Evolutionary conservation across 2,888 invertebrate species (phyloP).

Genomic region (Epicampocera succincta): DNA sequence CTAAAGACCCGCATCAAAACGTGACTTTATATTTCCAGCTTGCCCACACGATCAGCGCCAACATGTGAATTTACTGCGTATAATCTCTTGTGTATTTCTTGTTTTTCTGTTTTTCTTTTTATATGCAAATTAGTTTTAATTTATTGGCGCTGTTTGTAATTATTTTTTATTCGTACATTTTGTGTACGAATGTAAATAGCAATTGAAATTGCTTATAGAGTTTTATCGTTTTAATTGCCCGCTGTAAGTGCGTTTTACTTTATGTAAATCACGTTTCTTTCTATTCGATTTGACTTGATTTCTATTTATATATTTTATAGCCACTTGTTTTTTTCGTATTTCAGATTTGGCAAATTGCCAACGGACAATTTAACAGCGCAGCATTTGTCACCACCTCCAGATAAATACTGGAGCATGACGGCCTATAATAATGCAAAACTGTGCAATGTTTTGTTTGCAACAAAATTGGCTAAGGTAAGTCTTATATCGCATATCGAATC

Average conservation of each 20-base stretch:
- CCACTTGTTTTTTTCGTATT: slow-evolving; percentile 4
- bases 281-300: slow-evolving; percentile 14
- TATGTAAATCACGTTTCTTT: slow-evolving; percentile 49
- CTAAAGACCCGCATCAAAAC: slow-evolving; percentile 38
- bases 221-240: slow-evolving; percentile 38
- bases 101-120: not conserved
- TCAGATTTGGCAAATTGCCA: slow-evolving; percentile 83
- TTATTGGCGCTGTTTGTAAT: slow-evolving; percentile 39
- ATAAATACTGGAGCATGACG: slow-evolving; percentile 90
- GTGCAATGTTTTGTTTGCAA: slow-evolving; percentile 91
- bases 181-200: slow-evolving; percentile 5
- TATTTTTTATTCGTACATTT: slow-evolving; percentile 32
- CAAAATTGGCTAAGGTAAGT: slow-evolving; percentile 87
- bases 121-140: slow-evolving; percentile 54
- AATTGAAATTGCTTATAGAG: slow-evolving; percentile 17
- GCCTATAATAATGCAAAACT: slow-evolving; percentile 96
- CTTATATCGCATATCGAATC: no score
- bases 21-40: slow-evolving; percentile 53
- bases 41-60: slow-evolving; percentile 42
- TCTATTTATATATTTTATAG: slow-evolving; percentile 13
- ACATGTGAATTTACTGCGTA: slow-evolving; percentile 53
- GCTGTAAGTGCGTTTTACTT: slow-evolving; percentile 39
- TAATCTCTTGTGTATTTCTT: slow-evolving; percentile 21
- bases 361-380: slow-evolving; percentile 83
- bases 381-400: slow-evolving; percentile 86